Percentiles rank a stretch among this genome's conserved stretches.
phyloP scores from a whole-genome alignment of 2,113 vertebrate genomes.

The Argyrosomus japonicus region DNA sequence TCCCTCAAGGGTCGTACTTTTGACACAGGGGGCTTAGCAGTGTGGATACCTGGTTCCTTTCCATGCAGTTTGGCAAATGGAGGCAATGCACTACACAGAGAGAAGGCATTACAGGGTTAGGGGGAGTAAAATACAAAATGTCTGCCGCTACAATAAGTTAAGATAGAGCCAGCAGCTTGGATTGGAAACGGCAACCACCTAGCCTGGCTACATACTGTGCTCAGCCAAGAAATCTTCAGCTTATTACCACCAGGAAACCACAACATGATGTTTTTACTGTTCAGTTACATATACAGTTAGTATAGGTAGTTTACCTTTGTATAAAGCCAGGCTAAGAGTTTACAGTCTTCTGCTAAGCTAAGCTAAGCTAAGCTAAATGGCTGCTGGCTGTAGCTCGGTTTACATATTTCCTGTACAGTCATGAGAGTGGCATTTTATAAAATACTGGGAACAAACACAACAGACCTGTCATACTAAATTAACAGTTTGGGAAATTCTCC shows the following conservation, averaged over 20 bases:
- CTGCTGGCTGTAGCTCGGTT: neutral
- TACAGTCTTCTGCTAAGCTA: no score
- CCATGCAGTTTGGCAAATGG: slow-evolving; percentile 53
- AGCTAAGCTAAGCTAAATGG: neutral
- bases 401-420: neutral
- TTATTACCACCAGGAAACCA: neutral
- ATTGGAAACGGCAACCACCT: no score
- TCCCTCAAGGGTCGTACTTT: slow-evolving; percentile 77
- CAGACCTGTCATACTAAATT: neutral
- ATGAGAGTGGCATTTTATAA: neutral
- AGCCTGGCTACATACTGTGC: no score
- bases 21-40: slow-evolving; percentile 70
- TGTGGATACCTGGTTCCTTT: slow-evolving; percentile 38
- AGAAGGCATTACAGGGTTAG: neutral
- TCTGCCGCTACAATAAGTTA: neutral
- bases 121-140: slow-evolving; percentile 3
- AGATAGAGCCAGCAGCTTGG: neutral
- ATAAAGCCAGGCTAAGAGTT: no score
- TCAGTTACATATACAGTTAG: no score
- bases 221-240: neutral
- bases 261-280: neutral
- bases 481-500: neutral
- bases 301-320: no score
- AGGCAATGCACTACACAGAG: slow-evolving; percentile 39
- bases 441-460: neutral